phyloP scores from a whole-genome alignment of 1,140 invertebrate genomes.

The Holotrichia oblita region DNA sequence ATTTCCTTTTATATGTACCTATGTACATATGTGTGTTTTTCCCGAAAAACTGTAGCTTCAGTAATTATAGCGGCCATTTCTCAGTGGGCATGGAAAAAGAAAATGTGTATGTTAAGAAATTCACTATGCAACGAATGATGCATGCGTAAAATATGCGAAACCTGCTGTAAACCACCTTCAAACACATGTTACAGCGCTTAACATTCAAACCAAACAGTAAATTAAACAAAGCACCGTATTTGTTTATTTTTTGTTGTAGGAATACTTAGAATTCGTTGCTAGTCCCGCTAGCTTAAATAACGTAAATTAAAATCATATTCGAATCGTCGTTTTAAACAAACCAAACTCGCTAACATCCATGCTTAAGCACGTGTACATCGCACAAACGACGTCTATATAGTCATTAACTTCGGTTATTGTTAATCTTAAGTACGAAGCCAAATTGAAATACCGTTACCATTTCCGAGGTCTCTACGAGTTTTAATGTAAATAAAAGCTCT shows the following conservation, averaged over 20 bases:
- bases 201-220: too few species aligned
- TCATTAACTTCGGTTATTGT: background rate
- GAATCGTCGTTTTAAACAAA: background rate
- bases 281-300: background rate
- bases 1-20: too few species aligned
- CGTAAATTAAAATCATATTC: background rate
- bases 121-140: too few species aligned
- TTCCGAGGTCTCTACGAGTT: conserved; percentile 38
- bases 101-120: too few species aligned
- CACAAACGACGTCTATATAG: background rate
- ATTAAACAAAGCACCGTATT: background rate
- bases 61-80: too few species aligned
- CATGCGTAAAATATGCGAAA: too few species aligned
- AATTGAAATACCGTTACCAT: background rate
- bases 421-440: conserved; percentile 3
- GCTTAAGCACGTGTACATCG: background rate
- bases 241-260: background rate
- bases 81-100: too few species aligned
- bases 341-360: background rate
- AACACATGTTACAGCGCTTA: too few species aligned
- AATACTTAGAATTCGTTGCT: background rate
- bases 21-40: too few species aligned
- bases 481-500: conserved; percentile 48
- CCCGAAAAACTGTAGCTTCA: too few species aligned
- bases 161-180: too few species aligned